Conservation (phyloP, 2,797 vertebrate species). For the Antennarius maculatus region DNA sequence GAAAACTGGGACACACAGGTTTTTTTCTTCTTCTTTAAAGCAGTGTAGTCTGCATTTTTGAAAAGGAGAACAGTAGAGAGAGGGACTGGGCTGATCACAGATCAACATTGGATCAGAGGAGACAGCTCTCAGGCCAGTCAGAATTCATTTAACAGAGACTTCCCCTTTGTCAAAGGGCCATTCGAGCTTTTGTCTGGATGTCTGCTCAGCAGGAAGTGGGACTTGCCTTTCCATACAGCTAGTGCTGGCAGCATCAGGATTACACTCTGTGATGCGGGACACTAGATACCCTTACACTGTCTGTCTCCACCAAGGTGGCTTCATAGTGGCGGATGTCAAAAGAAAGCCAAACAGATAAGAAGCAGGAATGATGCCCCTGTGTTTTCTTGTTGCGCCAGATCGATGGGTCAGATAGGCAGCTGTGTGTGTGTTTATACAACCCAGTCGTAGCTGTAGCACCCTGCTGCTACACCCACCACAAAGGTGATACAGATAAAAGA, state of each 20-base stretch:
- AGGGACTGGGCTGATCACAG: constrained; percentile 21
- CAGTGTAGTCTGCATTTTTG: constrained; percentile 33
- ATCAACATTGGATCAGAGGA: constrained; percentile 19
- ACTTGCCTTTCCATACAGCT: constrained; percentile 33
- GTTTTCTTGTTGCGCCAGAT: constrained; percentile 82
- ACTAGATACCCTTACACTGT: constrained; percentile 62
- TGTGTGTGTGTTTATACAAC: constrained; percentile 72
- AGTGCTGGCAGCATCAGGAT: constrained; percentile 56
- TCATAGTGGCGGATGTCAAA: constrained; percentile 81
- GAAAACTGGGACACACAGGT: constrained; percentile 17
- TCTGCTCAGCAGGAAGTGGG: constrained; percentile 44
- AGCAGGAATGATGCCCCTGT: constrained; percentile 75
- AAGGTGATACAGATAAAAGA: constrained; percentile 5
- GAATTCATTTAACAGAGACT: constrained; percentile 50
- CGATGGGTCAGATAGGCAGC: constrained; percentile 68
- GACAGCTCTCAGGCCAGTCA: constrained; percentile 38
- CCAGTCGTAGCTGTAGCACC: constrained; percentile 37
- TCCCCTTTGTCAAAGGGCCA: constrained; percentile 50
- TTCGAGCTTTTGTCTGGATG: constrained; percentile 37
- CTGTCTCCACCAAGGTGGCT: constrained; percentile 68
- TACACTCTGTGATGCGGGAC: constrained; percentile 54
- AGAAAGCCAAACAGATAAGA: constrained; percentile 77
- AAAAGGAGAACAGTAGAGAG: constrained; percentile 17
- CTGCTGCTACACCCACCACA: constrained; percentile 16
- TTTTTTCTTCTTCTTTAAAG: constrained; percentile 13